A percentile compares a stretch with the other conserved stretches of the same genome.
phyloP scores from a whole-genome alignment of 2,113 vertebrate genomes.

The Tursiops truncatus region DNA sequence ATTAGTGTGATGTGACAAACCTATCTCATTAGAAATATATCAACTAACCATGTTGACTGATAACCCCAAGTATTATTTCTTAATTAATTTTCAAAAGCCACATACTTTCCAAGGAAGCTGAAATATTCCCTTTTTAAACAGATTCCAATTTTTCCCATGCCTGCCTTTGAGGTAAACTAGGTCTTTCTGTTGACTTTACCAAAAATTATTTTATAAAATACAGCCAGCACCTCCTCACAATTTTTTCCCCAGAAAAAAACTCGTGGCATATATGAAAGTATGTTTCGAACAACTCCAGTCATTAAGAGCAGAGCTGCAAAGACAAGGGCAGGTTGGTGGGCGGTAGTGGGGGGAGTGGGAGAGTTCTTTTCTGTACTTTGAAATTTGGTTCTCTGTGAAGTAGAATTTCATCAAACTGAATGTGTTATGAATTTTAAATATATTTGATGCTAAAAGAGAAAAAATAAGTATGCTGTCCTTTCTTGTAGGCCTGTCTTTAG shows the following conservation, averaged over 20 bases:
- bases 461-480: constrained; percentile 86
- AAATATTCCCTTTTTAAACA: constrained; percentile 25
- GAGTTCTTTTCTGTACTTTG: constrained; percentile 75
- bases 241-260: not conserved
- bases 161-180: not conserved
- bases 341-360: not conserved
- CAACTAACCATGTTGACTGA: not conserved
- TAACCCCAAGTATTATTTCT: not conserved
- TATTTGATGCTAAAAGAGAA: constrained; percentile 88
- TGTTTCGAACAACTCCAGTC: not conserved
- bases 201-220: constrained; percentile 25
- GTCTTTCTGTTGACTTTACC: constrained; percentile 5
- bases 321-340: not conserved
- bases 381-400: constrained; percentile 79
- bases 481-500: constrained; percentile 89
- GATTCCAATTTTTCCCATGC: not conserved
- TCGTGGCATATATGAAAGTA: not conserved
- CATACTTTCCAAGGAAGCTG: not conserved
- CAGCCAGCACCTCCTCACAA: not conserved
- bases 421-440: constrained; percentile 82
- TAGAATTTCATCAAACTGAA: constrained; percentile 80
- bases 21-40: not conserved
- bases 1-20: not conserved
- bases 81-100: not conserved
- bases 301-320: constrained; percentile 3